Evolutionary conservation across 2,888 invertebrate species (phyloP).

Genomic region (Pachycephus smyrnensis): DNA sequence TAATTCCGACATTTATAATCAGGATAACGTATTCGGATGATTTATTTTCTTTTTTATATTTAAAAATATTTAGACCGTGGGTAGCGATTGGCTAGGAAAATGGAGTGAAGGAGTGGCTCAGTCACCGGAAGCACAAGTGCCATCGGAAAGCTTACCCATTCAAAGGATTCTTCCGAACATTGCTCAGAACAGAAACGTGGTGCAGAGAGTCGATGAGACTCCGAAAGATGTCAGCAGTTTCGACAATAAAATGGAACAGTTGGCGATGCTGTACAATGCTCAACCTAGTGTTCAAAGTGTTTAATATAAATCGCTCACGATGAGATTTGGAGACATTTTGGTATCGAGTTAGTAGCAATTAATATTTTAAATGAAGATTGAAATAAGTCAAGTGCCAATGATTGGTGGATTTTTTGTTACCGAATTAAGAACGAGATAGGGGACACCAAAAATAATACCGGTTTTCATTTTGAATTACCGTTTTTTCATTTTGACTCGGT

Average conservation of each 20-base stretch:
- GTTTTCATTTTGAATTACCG: background rate
- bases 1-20: background rate
- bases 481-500: background rate
- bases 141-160: constrained; percentile 15
- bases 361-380: background rate
- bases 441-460: background rate
- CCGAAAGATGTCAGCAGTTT: constrained; percentile 2
- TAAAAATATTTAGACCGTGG: background rate
- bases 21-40: background rate
- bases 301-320: background rate
- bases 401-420: background rate
- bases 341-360: background rate
- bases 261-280: constrained; percentile 27
- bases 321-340: background rate
- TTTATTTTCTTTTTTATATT: background rate
- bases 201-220: background rate
- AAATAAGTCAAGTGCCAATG: background rate
- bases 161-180: constrained; percentile 25
- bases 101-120: constrained; percentile 45
- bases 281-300: constrained; percentile 20
- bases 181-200: constrained; percentile 23
- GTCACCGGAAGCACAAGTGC: constrained; percentile 18
- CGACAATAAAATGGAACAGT: constrained; percentile 17
- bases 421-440: background rate
- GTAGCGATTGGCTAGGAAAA: constrained; percentile 44